phyloP scores from a whole-genome alignment of 1,140 invertebrate genomes.

The Megathymus violae region DNA sequence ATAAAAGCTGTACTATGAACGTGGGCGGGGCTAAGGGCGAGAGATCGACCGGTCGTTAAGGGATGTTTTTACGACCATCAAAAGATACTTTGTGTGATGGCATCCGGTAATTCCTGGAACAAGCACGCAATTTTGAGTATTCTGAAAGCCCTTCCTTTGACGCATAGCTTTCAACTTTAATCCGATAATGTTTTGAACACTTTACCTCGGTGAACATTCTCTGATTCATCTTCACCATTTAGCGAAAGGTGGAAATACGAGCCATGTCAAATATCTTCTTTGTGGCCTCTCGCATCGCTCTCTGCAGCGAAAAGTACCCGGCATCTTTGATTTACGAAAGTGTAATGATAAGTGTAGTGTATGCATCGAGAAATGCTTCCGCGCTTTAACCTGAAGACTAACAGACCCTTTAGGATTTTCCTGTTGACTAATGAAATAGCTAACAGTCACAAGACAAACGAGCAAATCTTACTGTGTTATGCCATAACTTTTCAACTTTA shows the following conservation, averaged over 20 bases:
- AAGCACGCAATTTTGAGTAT: constrained; percentile 61
- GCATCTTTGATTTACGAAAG: too few species aligned
- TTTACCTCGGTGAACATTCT: constrained; percentile 2
- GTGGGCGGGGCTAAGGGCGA: constrained; percentile 64
- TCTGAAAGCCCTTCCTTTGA: constrained; percentile 43
- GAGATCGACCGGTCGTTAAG: constrained; percentile 74
- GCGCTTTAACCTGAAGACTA: too few species aligned
- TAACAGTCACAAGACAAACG: too few species aligned
- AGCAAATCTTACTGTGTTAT: too few species aligned
- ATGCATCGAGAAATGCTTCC: too few species aligned
- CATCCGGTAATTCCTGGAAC: constrained; percentile 66
- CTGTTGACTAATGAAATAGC: too few species aligned
- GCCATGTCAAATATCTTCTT: not conserved
- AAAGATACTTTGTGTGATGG: constrained; percentile 79
- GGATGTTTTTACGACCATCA: constrained; percentile 81
- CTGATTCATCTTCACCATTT: constrained; percentile 2
- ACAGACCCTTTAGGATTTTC: too few species aligned
- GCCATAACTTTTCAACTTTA: too few species aligned
- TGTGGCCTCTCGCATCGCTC: not conserved
- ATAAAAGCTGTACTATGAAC: constrained; percentile 77
- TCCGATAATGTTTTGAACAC: constrained; percentile 14
- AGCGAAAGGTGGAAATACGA: not conserved
- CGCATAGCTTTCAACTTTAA: constrained; percentile 28
- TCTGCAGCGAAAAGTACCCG: too few species aligned
- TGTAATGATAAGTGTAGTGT: too few species aligned